These are phyloP conservation scores for Drosophila affinis DNA, from an alignment of 2,888 invertebrate genomes.

Conservation along the genomic window DNA sequence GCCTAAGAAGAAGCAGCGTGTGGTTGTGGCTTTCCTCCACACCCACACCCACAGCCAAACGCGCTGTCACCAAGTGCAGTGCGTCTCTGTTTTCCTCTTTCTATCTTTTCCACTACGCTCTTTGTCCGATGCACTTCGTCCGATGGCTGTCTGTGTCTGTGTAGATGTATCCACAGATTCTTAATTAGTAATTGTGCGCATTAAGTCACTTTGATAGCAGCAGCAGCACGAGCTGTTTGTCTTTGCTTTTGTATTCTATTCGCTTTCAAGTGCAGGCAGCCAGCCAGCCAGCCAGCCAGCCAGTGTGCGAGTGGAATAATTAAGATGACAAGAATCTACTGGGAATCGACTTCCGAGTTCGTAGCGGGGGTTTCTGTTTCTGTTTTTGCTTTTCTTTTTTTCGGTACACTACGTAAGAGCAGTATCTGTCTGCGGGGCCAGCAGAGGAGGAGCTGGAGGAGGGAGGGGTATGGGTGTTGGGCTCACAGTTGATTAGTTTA, in stretches of 20 bases:
- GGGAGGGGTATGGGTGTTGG: background rate
- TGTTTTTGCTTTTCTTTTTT: slow-evolving; percentile 1
- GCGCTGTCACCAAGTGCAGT: background rate
- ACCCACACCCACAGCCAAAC: background rate
- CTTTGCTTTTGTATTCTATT: slow-evolving; percentile 16
- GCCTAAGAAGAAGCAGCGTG: slow-evolving; percentile 1
- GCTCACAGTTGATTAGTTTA: slow-evolving; percentile 13
- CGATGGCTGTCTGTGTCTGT: background rate
- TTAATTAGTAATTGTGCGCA: slow-evolving; percentile 64
- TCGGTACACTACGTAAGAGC: background rate
- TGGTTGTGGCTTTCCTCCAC: slow-evolving; percentile 16
- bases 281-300: background rate
- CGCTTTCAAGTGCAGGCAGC: slow-evolving; percentile 32
- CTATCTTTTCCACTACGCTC: background rate
- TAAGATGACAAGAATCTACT: slow-evolving; percentile 6
- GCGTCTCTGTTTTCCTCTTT: background rate
- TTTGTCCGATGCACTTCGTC: background rate
- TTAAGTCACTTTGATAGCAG: slow-evolving; percentile 37
- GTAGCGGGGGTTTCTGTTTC: background rate
- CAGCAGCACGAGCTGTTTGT: slow-evolving; percentile 2
- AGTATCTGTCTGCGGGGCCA: background rate
- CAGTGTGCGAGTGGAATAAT: slow-evolving; percentile 28
- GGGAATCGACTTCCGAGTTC: background rate
- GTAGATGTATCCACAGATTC: slow-evolving; percentile 17
- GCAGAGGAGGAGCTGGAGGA: too few relatives aligned